Conservation (phyloP, 2,888 invertebrate species). For the Epirrhoe tristata region DNA sequence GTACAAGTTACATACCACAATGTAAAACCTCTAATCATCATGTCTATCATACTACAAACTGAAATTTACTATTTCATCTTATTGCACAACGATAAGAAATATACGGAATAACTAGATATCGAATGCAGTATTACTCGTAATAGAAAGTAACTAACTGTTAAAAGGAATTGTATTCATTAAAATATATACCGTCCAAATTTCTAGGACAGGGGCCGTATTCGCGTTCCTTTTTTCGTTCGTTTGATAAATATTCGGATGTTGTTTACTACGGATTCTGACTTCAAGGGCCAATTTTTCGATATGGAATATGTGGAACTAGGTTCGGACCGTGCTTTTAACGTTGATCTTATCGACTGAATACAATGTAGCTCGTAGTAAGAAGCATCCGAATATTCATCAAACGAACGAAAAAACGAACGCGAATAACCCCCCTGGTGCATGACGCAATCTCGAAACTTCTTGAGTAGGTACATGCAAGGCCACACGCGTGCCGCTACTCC, state of each 20-base stretch:
- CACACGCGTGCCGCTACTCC: constrained; percentile 12
- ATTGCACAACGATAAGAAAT: constrained; percentile 25
- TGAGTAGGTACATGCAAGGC: constrained; percentile 24
- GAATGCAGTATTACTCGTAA: background rate
- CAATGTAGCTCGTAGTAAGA: too few relatives aligned
- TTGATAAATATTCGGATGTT: too few relatives aligned
- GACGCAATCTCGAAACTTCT: constrained; percentile 33
- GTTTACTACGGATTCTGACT: too few relatives aligned
- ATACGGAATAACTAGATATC: constrained; percentile 1
- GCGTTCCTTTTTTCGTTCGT: too few relatives aligned
- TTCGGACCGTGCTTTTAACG: too few relatives aligned
- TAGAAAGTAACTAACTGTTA: constrained; percentile 22
- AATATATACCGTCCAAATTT: constrained; percentile 16
- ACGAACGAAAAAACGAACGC: too few relatives aligned
- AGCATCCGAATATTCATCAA: too few relatives aligned
- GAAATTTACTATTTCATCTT: background rate
- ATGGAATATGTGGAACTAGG: too few relatives aligned
- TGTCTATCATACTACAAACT: constrained; percentile 1
- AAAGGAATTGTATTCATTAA: constrained; percentile 1
- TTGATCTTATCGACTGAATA: too few relatives aligned
- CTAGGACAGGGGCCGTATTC: too few relatives aligned
- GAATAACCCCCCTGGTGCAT: too few relatives aligned
- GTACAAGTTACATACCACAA: background rate
- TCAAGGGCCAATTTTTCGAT: too few relatives aligned
- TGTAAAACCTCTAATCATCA: background rate